Evolutionary conservation across 2,888 invertebrate genomes (phyloP).

Genomic region (Drosophila suboccidentalis): DNA sequence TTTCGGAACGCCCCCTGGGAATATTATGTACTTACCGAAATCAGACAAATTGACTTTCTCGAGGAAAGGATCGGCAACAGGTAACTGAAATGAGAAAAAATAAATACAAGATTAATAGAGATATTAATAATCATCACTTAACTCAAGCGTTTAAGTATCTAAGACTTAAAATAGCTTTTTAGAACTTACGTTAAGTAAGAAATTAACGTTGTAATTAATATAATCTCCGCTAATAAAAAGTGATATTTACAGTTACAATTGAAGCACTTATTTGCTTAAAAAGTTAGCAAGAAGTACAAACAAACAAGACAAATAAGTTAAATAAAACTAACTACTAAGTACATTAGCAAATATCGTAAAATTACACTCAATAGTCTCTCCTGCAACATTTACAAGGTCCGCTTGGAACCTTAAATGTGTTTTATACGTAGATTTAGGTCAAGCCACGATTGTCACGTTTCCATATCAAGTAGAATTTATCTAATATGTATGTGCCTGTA

Average conservation of each 20-base stretch:
- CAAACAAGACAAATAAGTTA: constrained; percentile 25
- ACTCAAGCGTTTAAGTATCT: not conserved
- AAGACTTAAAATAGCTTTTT: not conserved
- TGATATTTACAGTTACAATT: constrained; percentile 9
- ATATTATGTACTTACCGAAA: constrained; percentile 88
- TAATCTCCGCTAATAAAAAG: not conserved
- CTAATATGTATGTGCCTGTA: constrained; percentile 4
- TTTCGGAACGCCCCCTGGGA: constrained; percentile 14
- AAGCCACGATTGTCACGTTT: constrained; percentile 37
- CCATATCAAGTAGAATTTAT: constrained; percentile 30
- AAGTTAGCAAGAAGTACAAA: constrained; percentile 1
- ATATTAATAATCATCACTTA: not conserved
- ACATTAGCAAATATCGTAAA: constrained; percentile 17
- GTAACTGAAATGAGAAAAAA: constrained; percentile 89
- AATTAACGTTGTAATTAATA: not conserved
- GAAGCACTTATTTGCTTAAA: constrained; percentile 7
- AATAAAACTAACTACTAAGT: constrained; percentile 32
- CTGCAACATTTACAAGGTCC: constrained; percentile 31
- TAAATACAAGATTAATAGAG: not conserved
- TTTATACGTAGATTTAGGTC: constrained; percentile 39
- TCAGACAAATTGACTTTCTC: constrained; percentile 93
- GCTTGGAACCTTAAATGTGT: constrained; percentile 7
- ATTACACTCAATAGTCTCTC: constrained; percentile 13
- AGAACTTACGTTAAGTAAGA: not conserved
- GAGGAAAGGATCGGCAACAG: constrained; percentile 95